Evolutionary conservation across 2,113 vertebrate genomes (phyloP).

Genomic region (Thunnus thynnus): DNA sequence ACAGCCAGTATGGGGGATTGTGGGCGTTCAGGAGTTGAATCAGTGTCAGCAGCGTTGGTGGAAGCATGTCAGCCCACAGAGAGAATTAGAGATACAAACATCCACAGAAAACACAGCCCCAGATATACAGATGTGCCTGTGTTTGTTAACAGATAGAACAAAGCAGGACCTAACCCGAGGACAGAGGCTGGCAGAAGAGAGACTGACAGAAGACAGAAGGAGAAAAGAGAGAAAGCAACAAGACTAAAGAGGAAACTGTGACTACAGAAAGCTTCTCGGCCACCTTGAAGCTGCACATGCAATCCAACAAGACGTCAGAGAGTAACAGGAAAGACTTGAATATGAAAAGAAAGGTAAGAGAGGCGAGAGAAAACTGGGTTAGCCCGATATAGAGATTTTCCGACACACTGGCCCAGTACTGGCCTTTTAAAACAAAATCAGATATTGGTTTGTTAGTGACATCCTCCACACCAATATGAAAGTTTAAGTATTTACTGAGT

Average conservation of each 20-base stretch:
- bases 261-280: slow-evolving; percentile 39
- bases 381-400: slow-evolving; percentile 21
- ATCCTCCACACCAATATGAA: neutral
- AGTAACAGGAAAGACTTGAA: neutral
- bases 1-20: slow-evolving; percentile 42
- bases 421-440: neutral
- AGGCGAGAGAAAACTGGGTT: slow-evolving; percentile 5
- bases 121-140: slow-evolving; percentile 59
- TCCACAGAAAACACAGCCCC: slow-evolving; percentile 80
- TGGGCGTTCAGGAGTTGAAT: slow-evolving; percentile 60
- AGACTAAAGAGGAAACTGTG: slow-evolving; percentile 34
- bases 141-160: slow-evolving; percentile 59
- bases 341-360: neutral
- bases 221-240: slow-evolving; percentile 4
- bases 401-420: neutral
- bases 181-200: slow-evolving; percentile 36
- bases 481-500: too few species aligned
- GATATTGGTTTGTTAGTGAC: neutral
- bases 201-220: slow-evolving; percentile 30
- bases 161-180: slow-evolving; percentile 48
- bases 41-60: slow-evolving; percentile 73
- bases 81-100: slow-evolving; percentile 80
- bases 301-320: slow-evolving; percentile 44
- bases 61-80: slow-evolving; percentile 77
- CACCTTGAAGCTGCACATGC: slow-evolving; percentile 65